A percentile compares a stretch with the other conserved stretches of the same genome.
Evolutionary conservation across 2,113 vertebrate species (phyloP).

Genomic region (Hippocampus comes): DNA sequence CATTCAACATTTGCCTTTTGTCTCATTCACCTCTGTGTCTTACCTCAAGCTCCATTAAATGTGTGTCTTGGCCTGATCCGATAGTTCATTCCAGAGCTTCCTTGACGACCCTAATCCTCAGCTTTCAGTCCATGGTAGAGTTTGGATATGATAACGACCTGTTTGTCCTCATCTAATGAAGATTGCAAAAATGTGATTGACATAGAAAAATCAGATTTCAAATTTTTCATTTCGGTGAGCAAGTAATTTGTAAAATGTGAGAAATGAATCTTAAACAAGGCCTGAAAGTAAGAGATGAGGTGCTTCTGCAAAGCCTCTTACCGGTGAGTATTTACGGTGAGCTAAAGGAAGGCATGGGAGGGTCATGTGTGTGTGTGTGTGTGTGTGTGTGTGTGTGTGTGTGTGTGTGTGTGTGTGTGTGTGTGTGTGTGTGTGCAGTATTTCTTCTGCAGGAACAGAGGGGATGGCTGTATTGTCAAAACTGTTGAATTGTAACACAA

Average conservation of each 20-base stretch:
- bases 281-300: conserved; percentile 37
- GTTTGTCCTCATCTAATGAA: not conserved
- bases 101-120: conserved; percentile 10
- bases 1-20: not conserved
- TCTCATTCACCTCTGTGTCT: not conserved
- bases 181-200: conserved; percentile 16
- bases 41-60: conserved; percentile 10
- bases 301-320: conserved; percentile 67
- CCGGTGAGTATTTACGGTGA: conserved; percentile 58
- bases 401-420: no score
- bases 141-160: not conserved
- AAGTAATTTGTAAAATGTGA: conserved; percentile 3
- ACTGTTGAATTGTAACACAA: conserved; percentile 20
- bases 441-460: not conserved
- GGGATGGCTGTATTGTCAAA: conserved; percentile 10
- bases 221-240: conserved; percentile 23
- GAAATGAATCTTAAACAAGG: conserved; percentile 16
- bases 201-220: conserved; percentile 12
- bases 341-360: conserved; percentile 58
- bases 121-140: not conserved
- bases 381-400: not conserved
- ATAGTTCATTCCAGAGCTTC: conserved; percentile 5
- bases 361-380: conserved; percentile 32
- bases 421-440: no score
- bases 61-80: conserved; percentile 15